Evolutionary conservation across 2,113 vertebrate genomes (phyloP).

Genomic region (Elephas maximus): DNA sequence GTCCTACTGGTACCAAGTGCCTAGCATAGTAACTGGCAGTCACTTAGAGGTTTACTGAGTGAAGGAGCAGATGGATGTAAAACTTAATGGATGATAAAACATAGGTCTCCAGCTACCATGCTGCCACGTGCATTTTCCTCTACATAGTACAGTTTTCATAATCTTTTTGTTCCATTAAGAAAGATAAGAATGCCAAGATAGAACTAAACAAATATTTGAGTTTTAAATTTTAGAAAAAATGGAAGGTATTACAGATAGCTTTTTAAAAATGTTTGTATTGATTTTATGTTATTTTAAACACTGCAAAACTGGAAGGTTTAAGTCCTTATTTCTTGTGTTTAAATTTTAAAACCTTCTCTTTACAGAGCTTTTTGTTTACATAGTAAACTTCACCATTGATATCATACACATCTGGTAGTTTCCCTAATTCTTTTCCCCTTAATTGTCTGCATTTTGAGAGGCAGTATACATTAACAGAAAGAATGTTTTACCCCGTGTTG

Average conservation of each 20-base stretch:
- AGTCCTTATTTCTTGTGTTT: not conserved
- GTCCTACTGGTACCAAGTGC: not conserved
- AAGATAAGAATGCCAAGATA: not conserved
- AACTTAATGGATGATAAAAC: not conserved
- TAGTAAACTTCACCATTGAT: not conserved
- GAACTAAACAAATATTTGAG: not conserved
- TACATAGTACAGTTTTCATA: not conserved
- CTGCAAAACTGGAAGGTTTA: not conserved
- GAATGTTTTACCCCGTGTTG: not conserved
- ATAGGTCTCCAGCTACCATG: too few relatives aligned
- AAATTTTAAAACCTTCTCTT: slow-evolving; percentile 16
- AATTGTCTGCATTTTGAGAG: not conserved
- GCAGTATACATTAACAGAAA: not conserved
- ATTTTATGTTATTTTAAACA: not conserved
- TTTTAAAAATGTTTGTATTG: not conserved
- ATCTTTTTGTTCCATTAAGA: not conserved
- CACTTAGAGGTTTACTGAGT: not conserved
- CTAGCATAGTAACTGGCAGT: not conserved
- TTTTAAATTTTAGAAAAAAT: not conserved
- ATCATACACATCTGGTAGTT: not conserved
- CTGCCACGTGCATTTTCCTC: not conserved
- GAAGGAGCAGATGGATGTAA: not conserved
- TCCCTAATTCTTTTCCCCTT: not conserved
- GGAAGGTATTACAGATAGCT: not conserved
- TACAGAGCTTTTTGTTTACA: not conserved